Percentiles rank a stretch among this genome's conserved stretches.
phyloP scores from a whole-genome alignment of 1,140 invertebrate species.

The Drosophila athabasca region DNA sequence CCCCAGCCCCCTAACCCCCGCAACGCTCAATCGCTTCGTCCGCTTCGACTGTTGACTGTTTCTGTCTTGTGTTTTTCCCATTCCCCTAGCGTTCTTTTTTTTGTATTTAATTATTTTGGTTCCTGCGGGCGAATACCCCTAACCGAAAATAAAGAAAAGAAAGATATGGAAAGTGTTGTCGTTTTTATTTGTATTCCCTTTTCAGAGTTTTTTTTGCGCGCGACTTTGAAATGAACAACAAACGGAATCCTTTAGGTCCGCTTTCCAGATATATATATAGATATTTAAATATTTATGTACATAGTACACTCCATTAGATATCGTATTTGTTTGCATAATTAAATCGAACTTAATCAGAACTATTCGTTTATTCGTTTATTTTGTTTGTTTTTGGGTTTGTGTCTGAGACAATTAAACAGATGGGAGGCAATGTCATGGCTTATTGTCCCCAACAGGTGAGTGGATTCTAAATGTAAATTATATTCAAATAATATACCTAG shows the following conservation, averaged over 20 bases:
- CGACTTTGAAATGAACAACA: conserved; percentile 33
- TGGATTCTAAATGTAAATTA: too few relatives aligned
- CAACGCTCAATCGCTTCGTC: conserved; percentile 36
- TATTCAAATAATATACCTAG: too few relatives aligned
- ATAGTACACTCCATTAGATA: conserved; percentile 15
- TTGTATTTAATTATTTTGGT: conserved; percentile 46
- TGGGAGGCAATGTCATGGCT: not conserved
- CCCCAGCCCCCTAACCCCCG: too few relatives aligned
- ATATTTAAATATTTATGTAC: conserved; percentile 5
- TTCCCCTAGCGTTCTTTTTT: not conserved
- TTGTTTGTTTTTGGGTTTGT: conserved; percentile 29
- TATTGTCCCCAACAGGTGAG: conserved; percentile 3
- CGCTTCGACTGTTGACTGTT: conserved; percentile 23
- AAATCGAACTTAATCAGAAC: conserved; percentile 29
- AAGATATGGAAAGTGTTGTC: conserved; percentile 46
- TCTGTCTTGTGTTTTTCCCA: conserved; percentile 25
- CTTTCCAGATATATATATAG: not conserved
- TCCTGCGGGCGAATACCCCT: conserved; percentile 42
- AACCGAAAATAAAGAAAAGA: conserved; percentile 11
- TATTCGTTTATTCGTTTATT: conserved; percentile 12
- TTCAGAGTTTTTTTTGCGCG: conserved; percentile 4
- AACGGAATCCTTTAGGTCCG: not conserved
- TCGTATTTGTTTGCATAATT: conserved; percentile 43
- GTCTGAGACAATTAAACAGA: conserved; percentile 26
- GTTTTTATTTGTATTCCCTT: conserved; percentile 45